Evolutionary conservation across 2,113 vertebrate genomes (phyloP).

Genomic region (Tragulus kanchil): DNA sequence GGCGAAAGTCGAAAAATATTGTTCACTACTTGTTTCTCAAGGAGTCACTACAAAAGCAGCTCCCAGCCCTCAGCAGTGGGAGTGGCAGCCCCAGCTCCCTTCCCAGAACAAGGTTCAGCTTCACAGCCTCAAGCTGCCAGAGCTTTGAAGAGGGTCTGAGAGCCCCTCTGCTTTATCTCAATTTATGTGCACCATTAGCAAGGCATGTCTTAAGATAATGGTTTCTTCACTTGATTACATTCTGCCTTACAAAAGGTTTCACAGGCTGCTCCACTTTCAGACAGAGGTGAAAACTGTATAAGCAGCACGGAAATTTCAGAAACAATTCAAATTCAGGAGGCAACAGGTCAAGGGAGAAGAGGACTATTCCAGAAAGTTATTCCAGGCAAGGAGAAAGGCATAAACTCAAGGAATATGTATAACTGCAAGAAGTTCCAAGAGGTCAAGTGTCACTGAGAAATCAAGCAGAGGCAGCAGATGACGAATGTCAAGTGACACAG

Average conservation of each 20-base stretch:
- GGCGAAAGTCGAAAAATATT: neutral
- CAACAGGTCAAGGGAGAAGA: neutral
- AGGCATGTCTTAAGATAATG: neutral
- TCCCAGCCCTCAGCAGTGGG: neutral
- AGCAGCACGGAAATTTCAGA: neutral
- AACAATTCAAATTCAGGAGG: neutral
- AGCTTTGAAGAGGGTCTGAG: neutral
- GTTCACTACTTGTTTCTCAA: neutral
- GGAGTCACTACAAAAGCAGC: neutral
- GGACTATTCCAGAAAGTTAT: neutral
- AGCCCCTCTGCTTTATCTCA: neutral
- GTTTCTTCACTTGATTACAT: neutral
- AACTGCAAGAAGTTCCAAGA: neutral
- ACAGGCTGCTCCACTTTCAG: neutral
- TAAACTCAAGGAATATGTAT: neutral
- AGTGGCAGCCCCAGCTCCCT: neutral
- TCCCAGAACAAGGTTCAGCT: no score
- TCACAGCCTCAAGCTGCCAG: neutral
- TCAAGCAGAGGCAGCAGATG: neutral
- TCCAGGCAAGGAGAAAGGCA: neutral
- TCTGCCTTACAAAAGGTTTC: neutral
- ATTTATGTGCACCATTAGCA: neutral
- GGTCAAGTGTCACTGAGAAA: neutral
- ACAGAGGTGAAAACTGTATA: neutral
- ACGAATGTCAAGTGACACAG: neutral